These are phyloP conservation scores for Psilopsiagon aurifrons DNA, from an alignment of 2,113 vertebrate genomes.

Conservation along the genomic window DNA sequence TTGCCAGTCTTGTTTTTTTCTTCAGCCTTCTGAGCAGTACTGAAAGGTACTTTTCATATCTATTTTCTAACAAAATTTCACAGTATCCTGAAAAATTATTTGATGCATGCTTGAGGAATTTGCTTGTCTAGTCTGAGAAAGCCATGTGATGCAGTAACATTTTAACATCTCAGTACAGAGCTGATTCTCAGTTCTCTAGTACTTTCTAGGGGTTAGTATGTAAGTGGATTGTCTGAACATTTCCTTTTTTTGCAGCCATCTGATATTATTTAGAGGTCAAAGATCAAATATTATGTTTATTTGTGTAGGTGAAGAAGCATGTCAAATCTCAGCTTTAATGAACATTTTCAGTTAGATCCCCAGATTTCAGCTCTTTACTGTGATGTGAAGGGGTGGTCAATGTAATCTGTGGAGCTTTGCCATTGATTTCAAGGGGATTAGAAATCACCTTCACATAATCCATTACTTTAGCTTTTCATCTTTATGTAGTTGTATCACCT, in stretches of 20 bases:
- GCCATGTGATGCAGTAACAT: not conserved
- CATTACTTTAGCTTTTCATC: not conserved
- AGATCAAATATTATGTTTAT: not conserved
- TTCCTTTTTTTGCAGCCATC: not conserved
- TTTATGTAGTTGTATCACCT: not conserved
- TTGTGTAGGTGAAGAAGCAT: not conserved
- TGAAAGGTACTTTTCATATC: not conserved
- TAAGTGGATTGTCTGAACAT: not conserved
- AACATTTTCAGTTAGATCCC: not conserved
- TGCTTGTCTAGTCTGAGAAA: slow-evolving; percentile 3
- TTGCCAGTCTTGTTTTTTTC: not conserved
- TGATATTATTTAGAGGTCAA: not conserved
- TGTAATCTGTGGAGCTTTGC: not conserved
- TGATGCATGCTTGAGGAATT: slow-evolving; percentile 67
- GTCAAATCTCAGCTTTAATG: not conserved
- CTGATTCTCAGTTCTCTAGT: not conserved
- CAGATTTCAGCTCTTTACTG: not conserved
- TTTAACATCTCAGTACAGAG: not conserved
- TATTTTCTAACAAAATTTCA: slow-evolving; percentile 55
- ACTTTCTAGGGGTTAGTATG: not conserved
- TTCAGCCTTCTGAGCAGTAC: not conserved
- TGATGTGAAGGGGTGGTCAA: not conserved
- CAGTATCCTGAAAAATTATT: slow-evolving; percentile 2
- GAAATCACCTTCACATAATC: not conserved
- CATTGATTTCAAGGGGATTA: not conserved